Evolutionary conservation across 35 echinoderm and acorn worm genomes (phyloP).

Genomic region (Heliocidaris tuberculata): DNA sequence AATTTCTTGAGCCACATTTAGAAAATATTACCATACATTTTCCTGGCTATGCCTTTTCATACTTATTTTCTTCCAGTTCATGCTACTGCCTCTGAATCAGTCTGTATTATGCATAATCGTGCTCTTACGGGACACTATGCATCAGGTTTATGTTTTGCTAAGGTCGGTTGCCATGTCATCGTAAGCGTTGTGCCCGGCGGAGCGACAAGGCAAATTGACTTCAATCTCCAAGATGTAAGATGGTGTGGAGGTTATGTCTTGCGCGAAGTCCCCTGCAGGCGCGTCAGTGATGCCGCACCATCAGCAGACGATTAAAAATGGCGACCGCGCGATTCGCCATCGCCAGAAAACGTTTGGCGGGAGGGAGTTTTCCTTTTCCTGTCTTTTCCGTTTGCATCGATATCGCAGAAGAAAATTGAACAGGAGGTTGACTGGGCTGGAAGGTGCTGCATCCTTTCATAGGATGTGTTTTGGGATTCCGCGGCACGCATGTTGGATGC

Average conservation of each 20-base stretch:
- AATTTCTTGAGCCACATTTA: too few relatives aligned
- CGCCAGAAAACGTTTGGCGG: slow-evolving; percentile 27
- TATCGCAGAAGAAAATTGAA: neutral
- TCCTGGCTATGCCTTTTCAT: neutral
- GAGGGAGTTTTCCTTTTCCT: slow-evolving; percentile 15
- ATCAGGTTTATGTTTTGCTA: neutral
- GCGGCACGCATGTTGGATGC: slow-evolving; percentile 35
- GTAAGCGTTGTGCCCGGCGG: slow-evolving; percentile 32
- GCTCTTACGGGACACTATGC: neutral
- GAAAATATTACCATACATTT: neutral
- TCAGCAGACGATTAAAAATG: slow-evolving; percentile 27
- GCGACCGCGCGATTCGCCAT: neutral
- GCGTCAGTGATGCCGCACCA: slow-evolving; percentile 15
- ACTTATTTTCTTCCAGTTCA: neutral
- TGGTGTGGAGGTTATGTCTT: slow-evolving; percentile 17
- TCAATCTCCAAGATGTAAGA: slow-evolving; percentile 41
- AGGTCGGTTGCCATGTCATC: neutral
- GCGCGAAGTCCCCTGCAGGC: neutral
- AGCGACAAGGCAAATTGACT: slow-evolving; percentile 49
- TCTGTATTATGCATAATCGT: neutral
- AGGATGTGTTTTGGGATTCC: slow-evolving; percentile 28
- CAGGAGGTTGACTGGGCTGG: neutral
- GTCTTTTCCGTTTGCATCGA: neutral
- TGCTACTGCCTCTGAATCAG: too few relatives aligned
- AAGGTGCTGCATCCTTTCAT: slow-evolving; percentile 11